Base-by-base conservation (phyloP, 1,140 invertebrate species). In the Maconellicoccus hirsutus region DNA sequence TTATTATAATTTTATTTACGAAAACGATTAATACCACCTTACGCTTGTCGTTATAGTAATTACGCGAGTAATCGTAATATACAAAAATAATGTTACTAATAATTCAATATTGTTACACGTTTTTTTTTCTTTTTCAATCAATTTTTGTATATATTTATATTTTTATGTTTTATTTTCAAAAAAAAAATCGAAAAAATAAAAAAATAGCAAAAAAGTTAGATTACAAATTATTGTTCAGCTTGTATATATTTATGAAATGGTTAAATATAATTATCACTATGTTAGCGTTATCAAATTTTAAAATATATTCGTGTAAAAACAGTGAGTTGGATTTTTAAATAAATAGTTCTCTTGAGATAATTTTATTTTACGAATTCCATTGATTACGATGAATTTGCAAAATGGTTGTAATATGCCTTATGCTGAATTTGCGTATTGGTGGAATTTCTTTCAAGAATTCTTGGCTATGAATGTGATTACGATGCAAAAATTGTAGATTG, bases 261-360 rank as follows among this genome's bases (percentile, higher is more conserved):
- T 23, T 25, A 66, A 66, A 66, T 19, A 66, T 66, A 23, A 66
- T 66, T 66, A 66, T 66, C 61, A 66, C 21, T 66, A 26, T 26
- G 61, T 66, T 66, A 66, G 61, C 61, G 61, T 66, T 66, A 66
- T 66, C 61, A 66, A 66, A 66, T 66, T 66, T 66, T 66, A 66
- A n/a, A 66, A 66, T 66, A 66, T 14, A 66, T 66, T 3, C 8
- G 19, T 66, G 21, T 66, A 26, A 66, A 66, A 66, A 66, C 19
- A 16, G 25, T 16, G 42, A 52, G 16, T 52, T 52, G 42, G n/a
- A 4, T 4, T 52, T 4, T 52, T 52, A 19, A 4, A 16, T 52
- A 16, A 52, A 52, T 52, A 52, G 42, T 52, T 52, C 42, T 16
- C 42, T 52, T 4, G 16, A 52, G n/a, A 52, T 52, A 33, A 12